phyloP scores from a whole-genome alignment of 2,888 invertebrate genomes.

The Apotomis betuletana region DNA sequence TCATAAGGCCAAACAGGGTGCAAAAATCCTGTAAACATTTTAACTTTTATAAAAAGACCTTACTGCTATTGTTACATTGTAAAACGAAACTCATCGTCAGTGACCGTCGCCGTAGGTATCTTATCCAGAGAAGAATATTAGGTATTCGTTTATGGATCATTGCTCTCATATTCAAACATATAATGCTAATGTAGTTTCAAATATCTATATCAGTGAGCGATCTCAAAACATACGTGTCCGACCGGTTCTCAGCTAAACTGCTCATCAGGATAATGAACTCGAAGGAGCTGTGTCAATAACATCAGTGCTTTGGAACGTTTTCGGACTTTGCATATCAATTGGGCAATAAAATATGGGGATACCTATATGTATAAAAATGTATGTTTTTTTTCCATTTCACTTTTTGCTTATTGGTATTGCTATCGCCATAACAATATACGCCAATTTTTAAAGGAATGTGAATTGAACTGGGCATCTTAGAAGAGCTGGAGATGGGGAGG shows the following conservation, averaged over 20 bases:
- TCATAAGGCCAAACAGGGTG: too few relatives aligned
- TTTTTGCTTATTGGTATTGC: too few relatives aligned
- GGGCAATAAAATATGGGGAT: neutral
- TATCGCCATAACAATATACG: too few relatives aligned
- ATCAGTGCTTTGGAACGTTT: slow-evolving; percentile 21
- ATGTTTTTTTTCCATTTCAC: too few relatives aligned
- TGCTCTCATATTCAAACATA: slow-evolving; percentile 7
- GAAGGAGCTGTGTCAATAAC: slow-evolving; percentile 22
- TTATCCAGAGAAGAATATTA: neutral
- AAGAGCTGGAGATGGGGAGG: too few relatives aligned
- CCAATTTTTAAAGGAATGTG: too few relatives aligned
- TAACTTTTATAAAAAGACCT: too few relatives aligned
- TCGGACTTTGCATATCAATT: slow-evolving; percentile 23
- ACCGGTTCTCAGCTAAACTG: slow-evolving; percentile 36
- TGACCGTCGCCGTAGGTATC: neutral
- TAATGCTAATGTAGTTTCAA: slow-evolving; percentile 11
- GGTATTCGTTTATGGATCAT: slow-evolving; percentile 12
- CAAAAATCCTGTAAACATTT: too few relatives aligned
- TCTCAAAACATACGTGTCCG: slow-evolving; percentile 20
- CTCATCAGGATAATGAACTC: slow-evolving; percentile 35
- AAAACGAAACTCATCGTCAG: neutral
- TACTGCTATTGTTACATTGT: too few relatives aligned
- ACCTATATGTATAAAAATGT: neutral
- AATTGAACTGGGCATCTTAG: too few relatives aligned
- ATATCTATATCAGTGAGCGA: slow-evolving; percentile 31